A percentile compares a stretch with the other conserved stretches of the same genome.
Conservation (phyloP, 2,888 invertebrate species). For the Tachystola acroxantha region DNA sequence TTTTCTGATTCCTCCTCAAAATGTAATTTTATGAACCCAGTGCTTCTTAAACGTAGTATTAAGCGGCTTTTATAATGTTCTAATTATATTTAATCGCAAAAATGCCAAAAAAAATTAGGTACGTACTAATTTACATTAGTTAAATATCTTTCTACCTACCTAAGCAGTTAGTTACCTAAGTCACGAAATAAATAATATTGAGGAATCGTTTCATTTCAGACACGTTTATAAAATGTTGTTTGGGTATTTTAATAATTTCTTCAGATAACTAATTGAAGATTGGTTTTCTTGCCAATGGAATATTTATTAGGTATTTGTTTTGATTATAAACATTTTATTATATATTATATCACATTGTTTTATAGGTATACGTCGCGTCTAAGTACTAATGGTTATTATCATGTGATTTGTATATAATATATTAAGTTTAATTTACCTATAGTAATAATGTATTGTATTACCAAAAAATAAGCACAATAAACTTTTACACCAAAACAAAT, state of each 20-base stretch:
- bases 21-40: too few relatives aligned
- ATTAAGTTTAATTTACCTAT: conserved; percentile 14
- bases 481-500: conserved; percentile 32
- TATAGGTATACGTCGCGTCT: too few relatives aligned
- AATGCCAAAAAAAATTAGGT: conserved; percentile 1
- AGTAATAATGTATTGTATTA: conserved; percentile 27
- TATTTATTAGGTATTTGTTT: neutral
- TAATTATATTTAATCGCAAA: conserved; percentile 1
- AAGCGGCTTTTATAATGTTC: conserved; percentile 1
- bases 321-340: too few relatives aligned
- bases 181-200: too few relatives aligned
- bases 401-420: conserved; percentile 30
- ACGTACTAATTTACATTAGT: conserved; percentile 1
- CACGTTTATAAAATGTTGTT: too few relatives aligned
- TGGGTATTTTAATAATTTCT: neutral
- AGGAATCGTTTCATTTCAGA: too few relatives aligned
- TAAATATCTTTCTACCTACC: too few relatives aligned
- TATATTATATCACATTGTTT: too few relatives aligned
- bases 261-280: neutral
- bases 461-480: conserved; percentile 37
- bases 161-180: too few relatives aligned
- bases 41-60: neutral
- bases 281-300: neutral
- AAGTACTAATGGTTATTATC: conserved; percentile 3
- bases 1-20: too few relatives aligned